These are phyloP conservation scores for Daktulosphaira vitifoliae DNA, from an alignment of 1,140 invertebrate genomes.

Conservation along the genomic window DNA sequence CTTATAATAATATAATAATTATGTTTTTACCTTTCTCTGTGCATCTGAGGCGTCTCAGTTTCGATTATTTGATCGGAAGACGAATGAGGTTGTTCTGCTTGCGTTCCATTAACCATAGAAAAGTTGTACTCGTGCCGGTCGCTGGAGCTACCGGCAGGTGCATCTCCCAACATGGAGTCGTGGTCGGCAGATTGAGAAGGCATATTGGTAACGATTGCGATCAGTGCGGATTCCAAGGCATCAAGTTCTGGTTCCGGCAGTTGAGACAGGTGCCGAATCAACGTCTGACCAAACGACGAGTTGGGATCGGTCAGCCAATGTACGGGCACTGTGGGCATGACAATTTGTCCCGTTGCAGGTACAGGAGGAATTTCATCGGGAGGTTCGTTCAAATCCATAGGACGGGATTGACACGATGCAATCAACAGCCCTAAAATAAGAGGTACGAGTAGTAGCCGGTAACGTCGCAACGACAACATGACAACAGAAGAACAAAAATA, in stretches of 20 bases:
- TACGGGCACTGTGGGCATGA: too few species aligned
- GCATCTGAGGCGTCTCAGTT: background rate
- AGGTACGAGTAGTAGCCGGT: too few species aligned
- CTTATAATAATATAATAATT: too few species aligned
- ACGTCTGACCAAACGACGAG: background rate
- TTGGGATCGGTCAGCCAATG: background rate
- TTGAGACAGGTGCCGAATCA: background rate
- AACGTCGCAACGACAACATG: too few species aligned
- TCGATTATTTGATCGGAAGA: background rate
- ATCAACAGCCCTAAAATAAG: too few species aligned
- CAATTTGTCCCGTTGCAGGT: too few species aligned
- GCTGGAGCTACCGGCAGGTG: background rate
- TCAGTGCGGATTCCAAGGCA: background rate
- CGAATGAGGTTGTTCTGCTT: background rate
- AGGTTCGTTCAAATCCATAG: too few species aligned
- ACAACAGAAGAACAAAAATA: too few species aligned
- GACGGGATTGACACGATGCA: too few species aligned
- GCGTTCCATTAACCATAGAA: background rate
- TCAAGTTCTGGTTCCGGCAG: background rate
- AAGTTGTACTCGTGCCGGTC: background rate
- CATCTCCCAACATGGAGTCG: conserved; percentile 9
- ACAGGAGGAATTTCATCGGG: too few species aligned
- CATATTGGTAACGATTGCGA: background rate
- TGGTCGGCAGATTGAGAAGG: background rate
- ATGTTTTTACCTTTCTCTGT: background rate